These are phyloP conservation scores for Cheilosia grossa DNA, from an alignment of 2,888 invertebrate species.

Conservation along the genomic window DNA sequence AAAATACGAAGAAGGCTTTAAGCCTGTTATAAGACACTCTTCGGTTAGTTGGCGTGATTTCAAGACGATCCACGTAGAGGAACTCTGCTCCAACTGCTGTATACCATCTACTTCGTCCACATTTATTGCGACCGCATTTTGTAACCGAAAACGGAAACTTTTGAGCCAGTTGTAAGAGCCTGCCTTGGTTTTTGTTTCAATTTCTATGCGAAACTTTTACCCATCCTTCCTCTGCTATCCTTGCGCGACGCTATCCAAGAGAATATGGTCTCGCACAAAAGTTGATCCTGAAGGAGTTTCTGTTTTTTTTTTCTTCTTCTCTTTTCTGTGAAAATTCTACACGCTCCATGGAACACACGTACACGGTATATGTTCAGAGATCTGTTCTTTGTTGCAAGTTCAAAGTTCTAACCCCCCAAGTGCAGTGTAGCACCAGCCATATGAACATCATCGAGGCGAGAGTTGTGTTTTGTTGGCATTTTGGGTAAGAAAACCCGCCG, in stretches of 20 bases:
- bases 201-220: constrained; percentile 50
- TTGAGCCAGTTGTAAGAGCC: constrained; percentile 54
- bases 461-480: constrained; percentile 26
- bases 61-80: constrained; percentile 60
- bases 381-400: constrained; percentile 61
- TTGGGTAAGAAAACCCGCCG: constrained; percentile 11
- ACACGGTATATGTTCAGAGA: background rate
- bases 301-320: background rate
- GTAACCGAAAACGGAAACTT: constrained; percentile 73
- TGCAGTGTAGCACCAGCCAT: constrained; percentile 55
- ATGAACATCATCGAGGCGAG: constrained; percentile 23
- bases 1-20: constrained; percentile 38
- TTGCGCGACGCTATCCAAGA: constrained; percentile 30
- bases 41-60: constrained; percentile 43
- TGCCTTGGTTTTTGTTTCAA: constrained; percentile 48
- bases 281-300: constrained; percentile 43
- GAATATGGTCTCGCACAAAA: constrained; percentile 63
- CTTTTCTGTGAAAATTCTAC: constrained; percentile 18
- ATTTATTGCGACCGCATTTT: constrained; percentile 64
- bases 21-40: constrained; percentile 66
- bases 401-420: constrained; percentile 72
- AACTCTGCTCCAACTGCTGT: constrained; percentile 39
- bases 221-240: constrained; percentile 53
- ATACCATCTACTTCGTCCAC: background rate
- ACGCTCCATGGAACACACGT: constrained; percentile 11